Evolutionary conservation across 2,888 invertebrate species (phyloP), one percentile per base, ranked within the genome.

Genomic region (Nasonovia ribisnigri): DNA sequence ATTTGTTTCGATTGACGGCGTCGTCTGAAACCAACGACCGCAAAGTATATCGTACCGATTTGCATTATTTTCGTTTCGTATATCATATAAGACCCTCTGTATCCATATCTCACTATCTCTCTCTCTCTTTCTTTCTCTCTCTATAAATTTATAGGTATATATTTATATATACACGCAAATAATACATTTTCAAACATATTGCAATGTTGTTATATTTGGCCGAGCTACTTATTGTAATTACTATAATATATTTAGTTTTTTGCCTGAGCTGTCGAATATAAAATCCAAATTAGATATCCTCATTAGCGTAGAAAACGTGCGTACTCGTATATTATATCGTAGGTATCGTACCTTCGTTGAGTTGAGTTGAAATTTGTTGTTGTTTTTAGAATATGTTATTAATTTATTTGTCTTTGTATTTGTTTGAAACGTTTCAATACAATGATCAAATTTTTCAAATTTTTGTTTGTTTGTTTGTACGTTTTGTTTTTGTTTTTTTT

Each of bases 401-500:
- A 3, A 88, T 89, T 89, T 91, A 16, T 90, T 57, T 57, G 67
- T 48, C 88, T 6, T 20, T 54, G n/a, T 88, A 51, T 77, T 90
- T 51, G 67, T 36, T 86, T 67, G 29, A 92, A 42, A 67, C 88
- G 92, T 92, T 92, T 67, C 92, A 88, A 88, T 77, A 77, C 42
- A 88, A 88, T 92, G 92, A 92, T 92, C 88, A 92, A 51, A 92
- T 43, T 51, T 86, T 57, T 36, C 36, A 77, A 2, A 1, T 8
- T 36, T 86, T 91, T 88, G 88, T 36, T 89, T 90, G 20, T 60
- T 84, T 84, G 36, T 77, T 6, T 77, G 36, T 77, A 77, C 77
- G 77, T 77, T 77, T 77, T 77, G 36, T 67, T 57, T 84, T 92
- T 46, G 46, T 92, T 92, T 11, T 88, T 84, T 92, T 92, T 90